Conservation (phyloP, 37 sponge, comb jelly and placozoan species). For the Lycopodina hypogea region DNA sequence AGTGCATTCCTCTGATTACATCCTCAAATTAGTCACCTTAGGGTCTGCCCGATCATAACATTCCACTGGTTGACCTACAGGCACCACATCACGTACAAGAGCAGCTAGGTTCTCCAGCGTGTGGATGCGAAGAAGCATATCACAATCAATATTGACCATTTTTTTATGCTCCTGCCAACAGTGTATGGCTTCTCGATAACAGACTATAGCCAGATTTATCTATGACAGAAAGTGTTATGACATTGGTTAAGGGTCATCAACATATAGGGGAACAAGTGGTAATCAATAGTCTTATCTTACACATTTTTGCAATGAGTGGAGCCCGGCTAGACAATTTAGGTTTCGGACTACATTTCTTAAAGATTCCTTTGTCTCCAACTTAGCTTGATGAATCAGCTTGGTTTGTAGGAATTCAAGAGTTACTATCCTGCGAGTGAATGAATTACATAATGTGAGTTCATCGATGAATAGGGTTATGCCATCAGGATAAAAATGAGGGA, state of each 20-base stretch:
- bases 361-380: constrained; percentile 53
- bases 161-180: constrained; percentile 62
- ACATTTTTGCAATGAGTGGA: constrained; percentile 40
- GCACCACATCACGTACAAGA: constrained; percentile 19
- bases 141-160: constrained; percentile 45
- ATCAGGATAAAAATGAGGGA: background rate
- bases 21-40: too few species aligned
- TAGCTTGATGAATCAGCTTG: constrained; percentile 60
- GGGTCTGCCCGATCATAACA: too few species aligned
- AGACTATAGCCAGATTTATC: constrained; percentile 43
- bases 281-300: constrained; percentile 27
- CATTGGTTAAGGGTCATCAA: background rate
- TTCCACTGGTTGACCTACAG: background rate
- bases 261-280: background rate
- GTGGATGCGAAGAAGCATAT: constrained; percentile 70
- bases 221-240: constrained; percentile 4
- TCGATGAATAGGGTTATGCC: background rate
- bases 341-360: constrained; percentile 56
- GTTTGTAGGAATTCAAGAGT: constrained; percentile 67
- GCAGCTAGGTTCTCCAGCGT: constrained; percentile 73
- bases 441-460: background rate
- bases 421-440: constrained; percentile 28
- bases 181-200: constrained; percentile 62
- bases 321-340: constrained; percentile 71
- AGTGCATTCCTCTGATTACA: too few species aligned